Evolutionary conservation across 2,113 vertebrate genomes (phyloP).

Genomic region (Aplodontia rufa): DNA sequence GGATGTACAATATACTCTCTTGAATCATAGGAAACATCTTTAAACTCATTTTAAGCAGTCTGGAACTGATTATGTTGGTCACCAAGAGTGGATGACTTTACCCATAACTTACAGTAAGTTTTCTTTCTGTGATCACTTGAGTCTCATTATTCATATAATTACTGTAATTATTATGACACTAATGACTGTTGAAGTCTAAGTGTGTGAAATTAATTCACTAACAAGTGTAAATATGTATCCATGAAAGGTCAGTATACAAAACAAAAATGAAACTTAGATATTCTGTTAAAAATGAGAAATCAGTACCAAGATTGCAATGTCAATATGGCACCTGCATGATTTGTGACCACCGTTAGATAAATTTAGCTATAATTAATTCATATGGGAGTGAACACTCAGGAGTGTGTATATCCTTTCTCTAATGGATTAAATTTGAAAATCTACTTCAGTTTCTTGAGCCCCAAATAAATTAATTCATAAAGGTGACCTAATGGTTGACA

Average conservation of each 20-base stretch:
- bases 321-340: background rate
- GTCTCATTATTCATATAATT: conserved; percentile 79
- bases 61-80: conserved; percentile 56
- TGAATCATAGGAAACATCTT: conserved; percentile 46
- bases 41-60: conserved; percentile 55
- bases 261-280: background rate
- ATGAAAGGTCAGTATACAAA: conserved; percentile 56
- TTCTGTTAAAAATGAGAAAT: conserved; percentile 1
- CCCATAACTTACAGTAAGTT: conserved; percentile 49
- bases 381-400: background rate
- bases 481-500: conserved; percentile 66
- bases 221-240: conserved; percentile 76
- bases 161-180: conserved; percentile 78
- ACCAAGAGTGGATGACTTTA: conserved; percentile 66
- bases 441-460: conserved; percentile 24
- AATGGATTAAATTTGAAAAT: conserved; percentile 34
- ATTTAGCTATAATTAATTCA: background rate
- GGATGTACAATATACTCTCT: background rate
- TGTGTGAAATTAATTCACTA: conserved; percentile 82
- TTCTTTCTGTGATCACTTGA: conserved; percentile 42
- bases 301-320: background rate
- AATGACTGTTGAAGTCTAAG: conserved; percentile 80
- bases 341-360: background rate
- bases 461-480: conserved; percentile 66
- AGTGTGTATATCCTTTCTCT: background rate